phyloP scores from a whole-genome alignment of 2,888 invertebrate genomes.

The Eupsilia transversa region DNA sequence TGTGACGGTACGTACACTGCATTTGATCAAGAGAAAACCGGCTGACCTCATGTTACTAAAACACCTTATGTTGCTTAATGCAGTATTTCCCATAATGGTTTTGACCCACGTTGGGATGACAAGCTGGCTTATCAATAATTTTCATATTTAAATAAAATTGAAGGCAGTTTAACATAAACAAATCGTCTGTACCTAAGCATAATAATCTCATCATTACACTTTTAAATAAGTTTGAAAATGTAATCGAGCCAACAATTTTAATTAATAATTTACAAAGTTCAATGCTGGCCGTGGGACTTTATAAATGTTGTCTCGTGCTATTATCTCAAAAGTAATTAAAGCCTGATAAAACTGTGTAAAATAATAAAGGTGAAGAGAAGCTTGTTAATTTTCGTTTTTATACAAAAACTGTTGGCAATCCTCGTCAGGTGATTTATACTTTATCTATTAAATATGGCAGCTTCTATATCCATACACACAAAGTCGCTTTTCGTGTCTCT shows the following conservation, averaged over 20 bases:
- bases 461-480: neutral
- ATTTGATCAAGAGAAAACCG: neutral
- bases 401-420: neutral
- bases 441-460: neutral
- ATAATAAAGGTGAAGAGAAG: conserved; percentile 35
- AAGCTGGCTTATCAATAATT: neutral
- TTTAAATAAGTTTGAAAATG: conserved; percentile 35
- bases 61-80: neutral
- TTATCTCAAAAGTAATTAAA: conserved; percentile 60
- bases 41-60: neutral
- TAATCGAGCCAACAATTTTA: conserved; percentile 35
- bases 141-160: neutral
- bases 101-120: neutral
- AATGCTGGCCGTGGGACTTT: conserved; percentile 15
- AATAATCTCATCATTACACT: conserved; percentile 30
- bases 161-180: neutral
- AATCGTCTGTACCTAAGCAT: conserved; percentile 2
- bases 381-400: conserved; percentile 20
- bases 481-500: too few relatives aligned
- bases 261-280: conserved; percentile 55
- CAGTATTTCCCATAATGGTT: neutral
- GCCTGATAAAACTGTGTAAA: conserved; percentile 25
- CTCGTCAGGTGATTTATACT: neutral
- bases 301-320: conserved; percentile 43
- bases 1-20: neutral